A percentile compares a stretch with the other conserved stretches of the same genome.
phyloP scores from a whole-genome alignment of 2,113 vertebrate genomes.

The Xenopus borealis region DNA sequence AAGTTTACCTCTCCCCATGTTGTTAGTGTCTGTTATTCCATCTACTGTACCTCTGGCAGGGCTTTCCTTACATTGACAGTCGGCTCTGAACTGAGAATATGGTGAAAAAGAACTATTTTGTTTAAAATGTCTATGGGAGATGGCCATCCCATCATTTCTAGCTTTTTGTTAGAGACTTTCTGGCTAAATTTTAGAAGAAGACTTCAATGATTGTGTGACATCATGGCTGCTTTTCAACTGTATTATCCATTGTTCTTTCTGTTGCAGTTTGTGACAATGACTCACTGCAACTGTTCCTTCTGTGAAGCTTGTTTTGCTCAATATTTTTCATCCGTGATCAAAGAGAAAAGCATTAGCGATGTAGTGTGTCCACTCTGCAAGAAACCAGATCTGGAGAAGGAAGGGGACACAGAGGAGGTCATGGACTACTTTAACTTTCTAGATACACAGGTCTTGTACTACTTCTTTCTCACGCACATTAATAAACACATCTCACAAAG shows the following conservation, averaged over 20 bases:
- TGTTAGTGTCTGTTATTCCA: background rate
- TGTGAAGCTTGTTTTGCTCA: conserved; percentile 67
- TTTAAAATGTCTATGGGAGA: background rate
- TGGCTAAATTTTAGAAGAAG: no score
- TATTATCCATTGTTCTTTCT: background rate
- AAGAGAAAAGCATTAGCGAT: conserved; percentile 64
- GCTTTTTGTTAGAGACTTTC: background rate
- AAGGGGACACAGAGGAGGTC: conserved; percentile 53
- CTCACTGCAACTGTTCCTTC: conserved; percentile 69
- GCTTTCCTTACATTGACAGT: background rate
- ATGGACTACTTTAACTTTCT: conserved; percentile 73
- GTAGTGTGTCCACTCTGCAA: conserved; percentile 69
- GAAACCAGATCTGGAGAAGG: conserved; percentile 57
- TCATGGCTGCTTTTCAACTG: no score
- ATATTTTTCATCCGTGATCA: conserved; percentile 66
- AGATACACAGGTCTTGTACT: conserved; percentile 65
- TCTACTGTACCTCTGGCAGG: background rate
- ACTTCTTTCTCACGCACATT: background rate
- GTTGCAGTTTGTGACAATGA: conserved; percentile 69
- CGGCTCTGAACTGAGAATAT: background rate
- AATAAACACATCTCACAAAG: no score
- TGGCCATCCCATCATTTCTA: background rate
- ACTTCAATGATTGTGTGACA: no score
- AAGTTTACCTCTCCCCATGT: background rate
- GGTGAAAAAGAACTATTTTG: background rate